Conservation (phyloP, 2,888 invertebrate species). For the Mythimna vitellina region DNA sequence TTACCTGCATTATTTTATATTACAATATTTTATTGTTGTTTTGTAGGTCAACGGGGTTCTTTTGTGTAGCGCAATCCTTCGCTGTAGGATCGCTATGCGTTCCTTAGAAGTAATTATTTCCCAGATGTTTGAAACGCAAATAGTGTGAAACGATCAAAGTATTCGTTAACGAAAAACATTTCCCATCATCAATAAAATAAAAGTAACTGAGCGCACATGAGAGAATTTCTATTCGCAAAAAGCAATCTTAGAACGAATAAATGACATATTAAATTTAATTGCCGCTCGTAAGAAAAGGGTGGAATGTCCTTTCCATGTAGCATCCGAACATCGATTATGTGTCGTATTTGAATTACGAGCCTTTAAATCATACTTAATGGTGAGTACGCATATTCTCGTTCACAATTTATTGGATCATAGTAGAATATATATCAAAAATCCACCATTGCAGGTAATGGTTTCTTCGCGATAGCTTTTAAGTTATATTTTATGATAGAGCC, state of each 20-base stretch:
- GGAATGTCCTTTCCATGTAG: conserved; percentile 75
- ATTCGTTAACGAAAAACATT: conserved; percentile 21
- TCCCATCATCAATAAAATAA: conserved; percentile 44
- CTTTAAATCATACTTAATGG: conserved; percentile 87
- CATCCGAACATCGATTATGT: conserved; percentile 79
- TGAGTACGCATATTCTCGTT: conserved; percentile 86
- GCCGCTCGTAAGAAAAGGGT: conserved; percentile 61
- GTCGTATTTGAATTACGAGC: conserved; percentile 81
- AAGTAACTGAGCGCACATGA: conserved; percentile 46
- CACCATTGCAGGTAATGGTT: conserved; percentile 73
- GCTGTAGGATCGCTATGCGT: conserved; percentile 11
- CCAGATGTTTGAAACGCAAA: conserved; percentile 41
- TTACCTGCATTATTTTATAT: conserved; percentile 44
- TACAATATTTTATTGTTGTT: conserved; percentile 34
- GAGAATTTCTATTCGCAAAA: conserved; percentile 40
- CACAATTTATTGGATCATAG: conserved; percentile 82
- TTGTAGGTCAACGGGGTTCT: conserved; percentile 37
- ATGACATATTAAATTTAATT: conserved; percentile 62
- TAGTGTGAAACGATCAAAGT: conserved; percentile 46
- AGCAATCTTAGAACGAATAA: conserved; percentile 55
- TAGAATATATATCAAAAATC: conserved; percentile 81
- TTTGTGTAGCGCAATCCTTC: conserved; percentile 43
- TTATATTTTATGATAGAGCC: conserved; percentile 63
- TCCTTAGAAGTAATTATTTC: conserved; percentile 36
- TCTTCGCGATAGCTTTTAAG: conserved; percentile 67